These are phyloP conservation scores for Chunga burmeisteri DNA, from an alignment of 2,113 vertebrate species.

Conservation along the genomic window DNA sequence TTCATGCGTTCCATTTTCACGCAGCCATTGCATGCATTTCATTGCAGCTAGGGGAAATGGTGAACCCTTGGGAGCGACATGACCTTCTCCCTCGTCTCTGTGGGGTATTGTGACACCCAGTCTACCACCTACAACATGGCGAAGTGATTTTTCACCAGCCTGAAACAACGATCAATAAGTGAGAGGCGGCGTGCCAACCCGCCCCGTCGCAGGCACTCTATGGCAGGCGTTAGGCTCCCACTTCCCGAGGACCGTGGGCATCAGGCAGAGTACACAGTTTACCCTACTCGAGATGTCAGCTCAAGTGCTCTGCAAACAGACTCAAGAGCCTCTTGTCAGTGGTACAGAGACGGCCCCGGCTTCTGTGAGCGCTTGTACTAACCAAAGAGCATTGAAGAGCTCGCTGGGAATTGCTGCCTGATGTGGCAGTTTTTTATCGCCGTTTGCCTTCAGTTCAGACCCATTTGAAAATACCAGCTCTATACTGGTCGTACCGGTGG, in stretches of 20 bases:
- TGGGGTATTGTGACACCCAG: background rate
- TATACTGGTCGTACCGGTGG: background rate
- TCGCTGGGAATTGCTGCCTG: background rate
- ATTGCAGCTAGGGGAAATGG: background rate
- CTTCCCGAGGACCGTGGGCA: background rate
- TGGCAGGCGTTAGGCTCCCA: background rate
- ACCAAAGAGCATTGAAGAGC: background rate
- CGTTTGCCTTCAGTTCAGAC: background rate
- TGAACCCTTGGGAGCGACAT: background rate
- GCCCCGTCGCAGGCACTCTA: background rate
- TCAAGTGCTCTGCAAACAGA: background rate
- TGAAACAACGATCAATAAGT: background rate
- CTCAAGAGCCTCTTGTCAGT: background rate
- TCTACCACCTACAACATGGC: background rate
- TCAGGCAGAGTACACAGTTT: background rate
- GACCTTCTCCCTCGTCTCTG: background rate
- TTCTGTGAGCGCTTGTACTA: background rate
- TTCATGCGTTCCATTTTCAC: no score
- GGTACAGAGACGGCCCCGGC: background rate
- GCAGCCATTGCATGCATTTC: background rate
- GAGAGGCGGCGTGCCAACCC: background rate
- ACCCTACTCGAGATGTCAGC: background rate
- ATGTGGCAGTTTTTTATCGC: background rate
- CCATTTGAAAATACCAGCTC: background rate
- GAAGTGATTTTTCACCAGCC: background rate